Evolutionary conservation across 23 tunicate species (phyloP).

Genomic region (Halocynthia aurantium): DNA sequence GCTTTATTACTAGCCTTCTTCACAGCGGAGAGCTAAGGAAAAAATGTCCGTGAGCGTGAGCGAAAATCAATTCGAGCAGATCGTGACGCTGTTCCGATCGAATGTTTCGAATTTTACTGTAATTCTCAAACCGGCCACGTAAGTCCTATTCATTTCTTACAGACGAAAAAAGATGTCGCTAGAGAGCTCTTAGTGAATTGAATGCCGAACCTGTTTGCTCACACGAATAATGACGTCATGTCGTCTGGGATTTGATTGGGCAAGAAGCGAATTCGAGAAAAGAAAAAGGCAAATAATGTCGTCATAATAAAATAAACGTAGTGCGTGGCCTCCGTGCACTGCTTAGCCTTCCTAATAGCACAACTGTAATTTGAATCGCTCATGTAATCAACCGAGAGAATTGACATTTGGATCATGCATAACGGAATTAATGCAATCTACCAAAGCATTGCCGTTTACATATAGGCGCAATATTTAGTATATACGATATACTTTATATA

Average conservation of each 20-base stretch:
- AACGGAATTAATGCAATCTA: too few relatives aligned
- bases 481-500: too few relatives aligned
- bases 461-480: too few relatives aligned
- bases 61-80: constrained; percentile 11
- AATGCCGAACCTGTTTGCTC: neutral
- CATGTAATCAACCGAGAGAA: too few relatives aligned
- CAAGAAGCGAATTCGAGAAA: neutral
- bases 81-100: neutral
- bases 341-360: too few relatives aligned
- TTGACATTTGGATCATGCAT: too few relatives aligned
- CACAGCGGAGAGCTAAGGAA: constrained; percentile 20
- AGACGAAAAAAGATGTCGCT: neutral
- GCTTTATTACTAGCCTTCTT: constrained; percentile 21
- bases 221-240: constrained; percentile 1
- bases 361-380: too few relatives aligned
- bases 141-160: neutral
- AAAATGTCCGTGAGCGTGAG: constrained; percentile 12
- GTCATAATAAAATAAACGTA: too few relatives aligned
- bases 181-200: neutral
- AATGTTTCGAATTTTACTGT: neutral
- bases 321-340: too few relatives aligned
- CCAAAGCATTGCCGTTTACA: too few relatives aligned
- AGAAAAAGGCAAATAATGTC: too few relatives aligned
- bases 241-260: constrained; percentile 39
- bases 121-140: neutral